These are phyloP conservation scores for Drosophila kikkawai DNA, from an alignment of 1,140 invertebrate genomes.

Conservation along the genomic window DNA sequence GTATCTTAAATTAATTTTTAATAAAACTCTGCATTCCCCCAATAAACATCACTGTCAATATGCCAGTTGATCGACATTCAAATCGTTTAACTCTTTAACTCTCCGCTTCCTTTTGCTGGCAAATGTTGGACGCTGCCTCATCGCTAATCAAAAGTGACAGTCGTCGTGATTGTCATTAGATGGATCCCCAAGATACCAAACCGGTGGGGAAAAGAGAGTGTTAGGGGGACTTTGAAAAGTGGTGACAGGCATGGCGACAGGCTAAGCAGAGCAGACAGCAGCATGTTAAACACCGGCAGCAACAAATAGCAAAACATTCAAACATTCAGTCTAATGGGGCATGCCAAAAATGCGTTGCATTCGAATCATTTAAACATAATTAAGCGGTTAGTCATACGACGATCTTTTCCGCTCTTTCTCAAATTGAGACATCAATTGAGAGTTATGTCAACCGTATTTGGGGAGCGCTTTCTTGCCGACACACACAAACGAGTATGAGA, in stretches of 20 bases:
- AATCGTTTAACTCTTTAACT: constrained; percentile 22
- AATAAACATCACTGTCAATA: constrained; percentile 27
- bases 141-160: constrained; percentile 70
- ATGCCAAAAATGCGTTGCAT: constrained; percentile 71
- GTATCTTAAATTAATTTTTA: not conserved
- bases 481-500: constrained; percentile 4
- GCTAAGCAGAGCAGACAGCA: constrained; percentile 16
- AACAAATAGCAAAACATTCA: constrained; percentile 24
- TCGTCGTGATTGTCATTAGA: constrained; percentile 25
- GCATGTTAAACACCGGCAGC: constrained; percentile 41
- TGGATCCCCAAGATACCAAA: constrained; percentile 19
- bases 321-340: constrained; percentile 45
- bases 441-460: constrained; percentile 45
- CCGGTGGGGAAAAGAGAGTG: not conserved
- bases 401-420: constrained; percentile 26
- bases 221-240: not conserved
- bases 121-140: constrained; percentile 27
- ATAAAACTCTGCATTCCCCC: not conserved
- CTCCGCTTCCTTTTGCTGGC: constrained; percentile 32
- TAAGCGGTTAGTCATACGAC: constrained; percentile 58
- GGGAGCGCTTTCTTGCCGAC: constrained; percentile 27
- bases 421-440: constrained; percentile 76
- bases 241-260: constrained; percentile 6
- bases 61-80: constrained; percentile 22
- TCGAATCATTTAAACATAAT: constrained; percentile 74